These are phyloP conservation scores for Mixornis gularis DNA, from an alignment of 2,113 vertebrate species.

Conservation along the genomic window DNA sequence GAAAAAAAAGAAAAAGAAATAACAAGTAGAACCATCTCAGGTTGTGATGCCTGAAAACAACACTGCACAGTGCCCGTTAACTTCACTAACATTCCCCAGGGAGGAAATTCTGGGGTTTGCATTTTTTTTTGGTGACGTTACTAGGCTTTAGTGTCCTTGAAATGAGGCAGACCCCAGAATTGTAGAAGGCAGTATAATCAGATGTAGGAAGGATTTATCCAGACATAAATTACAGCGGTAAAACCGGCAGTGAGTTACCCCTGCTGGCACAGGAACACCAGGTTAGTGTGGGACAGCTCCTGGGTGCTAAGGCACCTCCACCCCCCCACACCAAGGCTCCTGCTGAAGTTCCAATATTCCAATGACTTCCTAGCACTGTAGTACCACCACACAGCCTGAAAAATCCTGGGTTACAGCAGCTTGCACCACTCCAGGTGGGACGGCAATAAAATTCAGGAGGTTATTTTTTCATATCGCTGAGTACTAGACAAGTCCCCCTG, in stretches of 20 bases:
- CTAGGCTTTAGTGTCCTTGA: neutral
- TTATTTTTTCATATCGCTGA: neutral
- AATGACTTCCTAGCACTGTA: accelerated
- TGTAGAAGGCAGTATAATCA: neutral
- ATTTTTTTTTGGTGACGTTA: neutral
- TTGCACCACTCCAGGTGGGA: no score
- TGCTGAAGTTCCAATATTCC: neutral
- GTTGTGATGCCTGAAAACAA: neutral
- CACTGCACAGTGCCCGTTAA: neutral
- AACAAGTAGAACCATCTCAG: neutral
- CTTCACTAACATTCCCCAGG: neutral
- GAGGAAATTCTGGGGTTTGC: neutral
- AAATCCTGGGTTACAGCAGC: neutral
- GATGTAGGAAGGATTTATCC: neutral
- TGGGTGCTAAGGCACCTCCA: neutral
- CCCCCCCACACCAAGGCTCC: neutral
- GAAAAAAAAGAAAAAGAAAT: neutral
- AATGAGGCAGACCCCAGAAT: neutral
- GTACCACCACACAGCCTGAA: neutral
- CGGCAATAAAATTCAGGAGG: neutral
- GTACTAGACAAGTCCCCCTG: neutral
- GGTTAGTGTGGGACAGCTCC: neutral
- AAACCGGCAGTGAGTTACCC: accelerated
- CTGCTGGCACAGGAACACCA: accelerated
- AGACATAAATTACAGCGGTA: accelerated